Percentiles rank a stretch among this genome's conserved stretches.
These are phyloP conservation scores for Amphimallon solstitiale DNA, from an alignment of 2,888 invertebrate species.

Conservation along the genomic window DNA sequence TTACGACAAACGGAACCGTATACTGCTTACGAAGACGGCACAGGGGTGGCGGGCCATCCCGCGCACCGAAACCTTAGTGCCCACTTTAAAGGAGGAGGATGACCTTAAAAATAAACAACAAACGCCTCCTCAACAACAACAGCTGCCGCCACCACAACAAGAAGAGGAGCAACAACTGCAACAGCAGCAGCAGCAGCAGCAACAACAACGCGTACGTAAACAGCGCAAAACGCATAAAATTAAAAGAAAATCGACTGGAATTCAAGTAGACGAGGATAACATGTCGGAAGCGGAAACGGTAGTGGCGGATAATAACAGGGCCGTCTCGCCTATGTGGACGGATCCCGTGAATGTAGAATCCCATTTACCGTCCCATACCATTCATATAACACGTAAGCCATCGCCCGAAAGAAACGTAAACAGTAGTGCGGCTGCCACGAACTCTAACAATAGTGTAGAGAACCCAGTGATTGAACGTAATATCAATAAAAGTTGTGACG, in stretches of 20 bases:
- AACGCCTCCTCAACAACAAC: background rate
- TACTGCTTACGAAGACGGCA: conserved; percentile 82
- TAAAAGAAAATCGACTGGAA: conserved; percentile 58
- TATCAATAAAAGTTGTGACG: conserved; percentile 60
- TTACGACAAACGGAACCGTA: conserved; percentile 86
- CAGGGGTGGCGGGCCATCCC: conserved; percentile 87
- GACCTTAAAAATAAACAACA: conserved; percentile 40
- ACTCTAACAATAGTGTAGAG: conserved; percentile 55
- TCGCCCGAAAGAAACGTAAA: conserved; percentile 54
- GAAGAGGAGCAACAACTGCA: conserved; percentile 22
- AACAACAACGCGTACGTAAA: conserved; percentile 50
- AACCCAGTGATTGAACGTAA: conserved; percentile 60
- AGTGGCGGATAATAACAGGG: conserved; percentile 10
- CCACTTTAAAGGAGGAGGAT: conserved; percentile 60
- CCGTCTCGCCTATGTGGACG: conserved; percentile 57
- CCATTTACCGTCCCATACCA: conserved; percentile 71
- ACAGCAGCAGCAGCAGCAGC: conserved; percentile 50
- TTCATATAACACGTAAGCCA: conserved; percentile 64
- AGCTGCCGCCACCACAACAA: too few species aligned
- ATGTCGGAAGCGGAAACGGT: conserved; percentile 43
- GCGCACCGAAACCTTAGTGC: conserved; percentile 73
- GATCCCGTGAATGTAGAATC: conserved; percentile 69
- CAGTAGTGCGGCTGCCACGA: conserved; percentile 54
- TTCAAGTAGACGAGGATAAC: conserved; percentile 58
- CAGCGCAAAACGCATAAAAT: conserved; percentile 48